Base-by-base conservation (phyloP, 2,113 vertebrate species). In the Gymnobelideus leadbeateri region DNA sequence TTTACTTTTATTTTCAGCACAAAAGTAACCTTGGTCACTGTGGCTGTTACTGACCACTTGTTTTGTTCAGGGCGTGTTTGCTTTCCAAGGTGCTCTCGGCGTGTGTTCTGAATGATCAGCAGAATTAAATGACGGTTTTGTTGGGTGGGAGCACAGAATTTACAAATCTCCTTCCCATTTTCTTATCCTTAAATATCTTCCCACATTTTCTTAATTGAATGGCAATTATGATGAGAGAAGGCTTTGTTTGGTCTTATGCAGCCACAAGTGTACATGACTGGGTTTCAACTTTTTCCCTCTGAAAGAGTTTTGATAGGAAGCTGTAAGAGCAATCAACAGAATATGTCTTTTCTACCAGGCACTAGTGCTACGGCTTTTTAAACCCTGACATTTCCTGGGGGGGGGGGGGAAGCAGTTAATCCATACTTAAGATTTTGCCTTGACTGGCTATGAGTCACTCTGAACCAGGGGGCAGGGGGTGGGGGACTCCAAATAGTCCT, bases 91-190 rank as follows among this genome's bases (percentile, higher is more conserved):
- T 54, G 37, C 61, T 89, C 49, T 43, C 24, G 51, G 3, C 89
- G 51, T 43, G 68, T 21, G 43, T 77, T 91, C 94, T 95, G 49
- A 31, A 89, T 94, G 37, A 55, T 96, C 53, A 57, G 8, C 93
- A 28, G 68, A 84, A 84, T 84, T 52, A 96, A 89, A 43, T 57
- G 77, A 57, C 91, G 90, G 53, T 43, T 57, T 43, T 92, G 43
- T 23, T 95, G 43, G 93, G 57, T 92, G 68, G 37, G n/a, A 9
- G 49, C 91, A 93, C 23, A 55, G 31, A 91, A 51, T 95, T 94
- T 50, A 95, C 96, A 46, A 93, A 94, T 94, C 25, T 97, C 23
- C 93, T 28, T 96, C 57, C 91, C 91, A 11, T 93, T 95, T 77
- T 96, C 89, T 14, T 92, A 23, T 91, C 28, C 61, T 91, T 96